Evolutionary conservation across 2,113 vertebrate genomes (phyloP).

Genomic region (Myrmophylax atrothorax): DNA sequence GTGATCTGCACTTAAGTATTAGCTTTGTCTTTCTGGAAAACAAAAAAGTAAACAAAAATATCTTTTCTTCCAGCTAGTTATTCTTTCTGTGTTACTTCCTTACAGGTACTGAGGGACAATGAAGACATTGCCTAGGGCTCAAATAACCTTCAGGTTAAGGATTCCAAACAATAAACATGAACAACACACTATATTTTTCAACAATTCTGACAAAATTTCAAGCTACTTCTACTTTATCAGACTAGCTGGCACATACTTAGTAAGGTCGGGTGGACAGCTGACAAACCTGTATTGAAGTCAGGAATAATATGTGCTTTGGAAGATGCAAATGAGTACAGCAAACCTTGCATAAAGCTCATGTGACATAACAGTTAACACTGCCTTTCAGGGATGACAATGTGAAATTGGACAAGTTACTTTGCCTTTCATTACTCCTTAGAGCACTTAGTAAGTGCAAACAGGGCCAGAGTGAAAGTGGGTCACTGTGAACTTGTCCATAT

Average conservation of each 20-base stretch:
- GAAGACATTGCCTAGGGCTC: neutral
- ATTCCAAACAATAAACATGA: constrained; percentile 19
- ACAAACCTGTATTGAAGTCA: constrained; percentile 46
- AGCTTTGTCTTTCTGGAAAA: neutral
- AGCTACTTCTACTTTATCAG: neutral
- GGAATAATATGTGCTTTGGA: constrained; percentile 37
- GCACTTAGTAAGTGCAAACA: neutral
- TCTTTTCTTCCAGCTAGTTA: neutral
- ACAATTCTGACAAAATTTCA: neutral
- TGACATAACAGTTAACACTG: neutral
- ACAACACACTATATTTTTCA: neutral
- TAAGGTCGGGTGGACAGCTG: neutral
- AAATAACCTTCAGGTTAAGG: constrained; percentile 24
- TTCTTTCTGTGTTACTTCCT: neutral
- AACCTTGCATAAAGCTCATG: neutral
- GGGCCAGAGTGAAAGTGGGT: neutral
- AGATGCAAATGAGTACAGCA: constrained; percentile 27
- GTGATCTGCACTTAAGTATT: neutral
- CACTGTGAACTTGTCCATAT: neutral
- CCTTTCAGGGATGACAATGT: constrained; percentile 16
- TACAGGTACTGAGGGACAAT: neutral
- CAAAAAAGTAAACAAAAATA: neutral
- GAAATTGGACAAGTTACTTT: constrained; percentile 34
- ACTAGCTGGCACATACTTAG: neutral
- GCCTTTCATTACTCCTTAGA: constrained; percentile 31